These are phyloP conservation scores for Ambastaia sidthimunki DNA, from an alignment of 2,797 vertebrate genomes.

Conservation along the genomic window DNA sequence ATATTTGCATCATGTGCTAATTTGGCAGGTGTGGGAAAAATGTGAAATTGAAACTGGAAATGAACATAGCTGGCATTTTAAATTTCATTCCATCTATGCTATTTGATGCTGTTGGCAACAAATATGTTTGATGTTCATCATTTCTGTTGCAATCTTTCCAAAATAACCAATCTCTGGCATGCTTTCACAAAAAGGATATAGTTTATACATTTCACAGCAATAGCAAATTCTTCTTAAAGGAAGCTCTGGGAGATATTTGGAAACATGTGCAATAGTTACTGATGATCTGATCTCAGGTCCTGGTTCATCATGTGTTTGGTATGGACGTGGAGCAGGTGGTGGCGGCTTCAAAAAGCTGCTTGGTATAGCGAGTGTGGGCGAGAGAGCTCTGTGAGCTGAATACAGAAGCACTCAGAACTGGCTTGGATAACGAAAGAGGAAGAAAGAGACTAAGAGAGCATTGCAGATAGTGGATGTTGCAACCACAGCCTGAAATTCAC, in stretches of 20 bases:
- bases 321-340: conserved; percentile 44
- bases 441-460: conserved; percentile 28
- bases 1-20: too few species aligned
- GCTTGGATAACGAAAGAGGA: conserved; percentile 29
- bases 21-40: too few species aligned
- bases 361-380: conserved; percentile 39
- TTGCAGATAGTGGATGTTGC: not conserved
- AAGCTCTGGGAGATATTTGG: not conserved
- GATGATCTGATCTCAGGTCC: conserved; percentile 14
- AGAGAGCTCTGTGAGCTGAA: conserved; percentile 40
- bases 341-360: conserved; percentile 45
- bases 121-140: too few species aligned
- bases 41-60: too few species aligned
- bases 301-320: conserved; percentile 38
- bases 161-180: not conserved
- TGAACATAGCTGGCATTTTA: too few species aligned
- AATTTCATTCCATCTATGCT: too few species aligned
- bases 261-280: not conserved
- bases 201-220: not conserved
- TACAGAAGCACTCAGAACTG: conserved; percentile 41
- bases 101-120: too few species aligned
- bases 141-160: not conserved
- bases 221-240: not conserved
- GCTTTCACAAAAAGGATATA: too few species aligned
- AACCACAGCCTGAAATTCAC: conserved; percentile 17